A percentile compares a stretch with the other conserved stretches of the same genome.
Conservation (phyloP, 1,140 invertebrate genomes). For the Drosophila asahinai region DNA sequence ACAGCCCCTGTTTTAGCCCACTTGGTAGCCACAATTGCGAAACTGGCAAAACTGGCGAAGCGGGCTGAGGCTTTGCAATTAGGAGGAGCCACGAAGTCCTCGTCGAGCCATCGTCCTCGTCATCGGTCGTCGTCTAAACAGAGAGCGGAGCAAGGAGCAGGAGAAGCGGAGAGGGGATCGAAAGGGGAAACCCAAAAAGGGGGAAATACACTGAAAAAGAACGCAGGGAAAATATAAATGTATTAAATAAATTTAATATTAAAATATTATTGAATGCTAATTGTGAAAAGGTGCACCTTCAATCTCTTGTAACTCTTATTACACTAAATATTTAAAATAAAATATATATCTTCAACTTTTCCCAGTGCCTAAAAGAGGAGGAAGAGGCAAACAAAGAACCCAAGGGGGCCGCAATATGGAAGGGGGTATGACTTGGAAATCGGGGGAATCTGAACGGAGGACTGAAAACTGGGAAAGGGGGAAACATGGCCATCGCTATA, state of each 20-base stretch:
- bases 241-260: no score
- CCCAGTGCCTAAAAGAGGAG: neutral
- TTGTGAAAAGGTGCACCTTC: no score
- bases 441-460: slow-evolving; percentile 16
- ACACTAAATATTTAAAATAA: no score
- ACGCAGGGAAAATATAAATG: neutral
- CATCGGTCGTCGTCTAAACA: slow-evolving; percentile 58
- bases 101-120: slow-evolving; percentile 39
- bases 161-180: neutral
- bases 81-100: slow-evolving; percentile 76
- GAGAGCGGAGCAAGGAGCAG: neutral
- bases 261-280: no score
- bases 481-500: slow-evolving; percentile 57
- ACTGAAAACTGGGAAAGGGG: slow-evolving; percentile 25
- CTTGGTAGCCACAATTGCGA: slow-evolving; percentile 65
- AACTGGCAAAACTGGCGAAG: slow-evolving; percentile 27
- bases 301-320: neutral
- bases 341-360: neutral
- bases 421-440: slow-evolving; percentile 21
- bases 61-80: slow-evolving; percentile 76
- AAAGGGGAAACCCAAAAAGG: slow-evolving; percentile 7
- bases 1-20: slow-evolving; percentile 2
- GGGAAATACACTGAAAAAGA: slow-evolving; percentile 1
- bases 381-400: slow-evolving; percentile 13
- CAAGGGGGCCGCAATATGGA: neutral